Base-by-base conservation (phyloP, 1,140 invertebrate genomes). In the Druon quercuslanigerum region DNA sequence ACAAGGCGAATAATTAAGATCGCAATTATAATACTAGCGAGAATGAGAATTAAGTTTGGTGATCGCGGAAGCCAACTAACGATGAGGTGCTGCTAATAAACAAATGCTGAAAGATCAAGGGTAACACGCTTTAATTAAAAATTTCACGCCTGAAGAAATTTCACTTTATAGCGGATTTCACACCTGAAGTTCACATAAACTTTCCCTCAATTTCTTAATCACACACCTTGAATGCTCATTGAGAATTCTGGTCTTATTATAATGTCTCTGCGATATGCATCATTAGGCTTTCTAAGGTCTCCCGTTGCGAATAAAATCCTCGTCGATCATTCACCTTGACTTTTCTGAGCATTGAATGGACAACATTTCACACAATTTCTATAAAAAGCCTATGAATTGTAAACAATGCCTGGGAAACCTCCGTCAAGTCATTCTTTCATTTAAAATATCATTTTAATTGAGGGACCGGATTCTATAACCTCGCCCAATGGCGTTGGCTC, bases 181-280 rank as follows among this genome's bases (percentile, higher is more conserved):
- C 57, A 66, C 57, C 12, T 66, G 57, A 40, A 66, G 57, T 66
- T 66, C 25, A 66, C 57, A 66, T 40, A 16, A 66, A 66, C 57
- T 66, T 66, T 66, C 57, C 57, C 57, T 66, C 40, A 66, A 66
- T 66, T 66, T 66, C 57, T 66, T 66, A 66, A 66, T 66, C 57
- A n/a, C 57, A 66, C 52, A 20, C 57, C 33, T 7, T 33, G 57
- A 66, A 66, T 66, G 25, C 13, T 66, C 57, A 66, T 66, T 66
- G 57, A 66, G 57, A 66, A 66, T 66, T 66, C 57, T 66, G 40
- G 13, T 66, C 57, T 66, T 25, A 40, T 66, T 66, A 60, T 25
- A 40, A 46, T 17, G 56, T 66, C 57, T 66, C 40, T 16, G 57
- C 57, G 57, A 66, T 66, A 66, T 66, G 57, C 57, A 66, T 66